These are phyloP conservation scores for Hipparchia sbordonii DNA, from an alignment of 2,888 invertebrate genomes.

Conservation along the genomic window DNA sequence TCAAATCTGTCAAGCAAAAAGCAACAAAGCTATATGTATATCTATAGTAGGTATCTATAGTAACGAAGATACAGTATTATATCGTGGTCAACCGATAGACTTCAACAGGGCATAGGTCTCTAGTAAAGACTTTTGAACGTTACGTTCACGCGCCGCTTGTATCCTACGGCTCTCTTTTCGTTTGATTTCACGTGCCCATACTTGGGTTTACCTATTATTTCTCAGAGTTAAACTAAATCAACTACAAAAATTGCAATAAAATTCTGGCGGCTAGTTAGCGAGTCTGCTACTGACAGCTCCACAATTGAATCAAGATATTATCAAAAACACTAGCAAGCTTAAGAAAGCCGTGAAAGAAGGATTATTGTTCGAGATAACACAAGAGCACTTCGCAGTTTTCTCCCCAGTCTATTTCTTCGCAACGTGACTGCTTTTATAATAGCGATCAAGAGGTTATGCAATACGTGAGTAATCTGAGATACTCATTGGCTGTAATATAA, in stretches of 20 bases:
- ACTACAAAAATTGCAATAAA: too few species aligned
- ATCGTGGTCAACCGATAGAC: too few species aligned
- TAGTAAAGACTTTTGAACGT: not conserved
- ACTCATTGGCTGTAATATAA: not conserved
- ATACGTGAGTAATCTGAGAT: slow-evolving; percentile 23
- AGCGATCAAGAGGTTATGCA: slow-evolving; percentile 19
- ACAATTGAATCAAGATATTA: not conserved
- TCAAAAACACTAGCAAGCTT: not conserved
- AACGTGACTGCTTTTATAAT: slow-evolving; percentile 28
- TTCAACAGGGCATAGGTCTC: too few species aligned
- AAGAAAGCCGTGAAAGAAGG: slow-evolving; percentile 1
- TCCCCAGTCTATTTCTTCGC: slow-evolving; percentile 14
- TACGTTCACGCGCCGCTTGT: not conserved
- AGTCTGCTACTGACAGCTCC: not conserved
- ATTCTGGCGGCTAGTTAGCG: too few species aligned
- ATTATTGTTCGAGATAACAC: slow-evolving; percentile 15
- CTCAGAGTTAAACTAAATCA: too few species aligned
- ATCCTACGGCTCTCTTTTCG: too few species aligned
- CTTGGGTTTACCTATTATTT: too few species aligned
- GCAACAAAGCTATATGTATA: too few species aligned
- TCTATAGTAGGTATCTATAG: too few species aligned
- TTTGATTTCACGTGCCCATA: too few species aligned
- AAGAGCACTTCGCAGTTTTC: slow-evolving; percentile 15
- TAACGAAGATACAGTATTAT: too few species aligned
- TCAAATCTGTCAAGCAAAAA: too few species aligned